A percentile compares a stretch with the other conserved stretches of the same genome.
These are phyloP conservation scores for Sceliomorpha sp. DNA, from an alignment of 2,888 invertebrate species.

Conservation along the genomic window DNA sequence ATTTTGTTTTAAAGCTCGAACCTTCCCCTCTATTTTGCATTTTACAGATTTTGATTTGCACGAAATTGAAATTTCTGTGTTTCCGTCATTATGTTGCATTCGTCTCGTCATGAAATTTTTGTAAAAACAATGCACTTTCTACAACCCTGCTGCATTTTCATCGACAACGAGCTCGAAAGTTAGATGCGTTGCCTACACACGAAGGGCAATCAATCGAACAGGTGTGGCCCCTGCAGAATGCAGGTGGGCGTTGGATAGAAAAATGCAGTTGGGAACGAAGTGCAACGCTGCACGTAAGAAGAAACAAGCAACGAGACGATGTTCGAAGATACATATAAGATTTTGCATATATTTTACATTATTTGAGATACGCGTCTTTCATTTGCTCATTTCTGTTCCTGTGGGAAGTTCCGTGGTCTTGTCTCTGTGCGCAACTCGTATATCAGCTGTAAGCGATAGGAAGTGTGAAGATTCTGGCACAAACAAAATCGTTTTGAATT, in stretches of 20 bases:
- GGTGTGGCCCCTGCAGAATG: constrained; percentile 48
- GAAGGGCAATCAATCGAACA: constrained; percentile 46
- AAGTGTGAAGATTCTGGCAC: too few relatives aligned
- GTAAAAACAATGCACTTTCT: not conserved
- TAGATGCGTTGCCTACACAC: constrained; percentile 5
- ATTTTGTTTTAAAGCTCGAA: too few relatives aligned
- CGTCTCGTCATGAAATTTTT: not conserved
- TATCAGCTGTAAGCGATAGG: too few relatives aligned
- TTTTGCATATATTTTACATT: not conserved
- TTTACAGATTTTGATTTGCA: too few relatives aligned
- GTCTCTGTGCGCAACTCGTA: too few relatives aligned
- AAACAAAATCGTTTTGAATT: too few relatives aligned
- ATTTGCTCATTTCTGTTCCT: constrained; percentile 9
- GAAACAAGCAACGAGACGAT: constrained; percentile 18
- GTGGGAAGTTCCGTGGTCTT: too few relatives aligned
- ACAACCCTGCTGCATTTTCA: not conserved
- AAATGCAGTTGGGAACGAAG: constrained; percentile 32
- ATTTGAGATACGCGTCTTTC: constrained; percentile 9
- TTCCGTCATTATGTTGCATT: too few relatives aligned
- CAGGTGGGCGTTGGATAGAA: constrained; percentile 43
- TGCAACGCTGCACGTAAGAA: constrained; percentile 24
- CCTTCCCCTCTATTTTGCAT: too few relatives aligned
- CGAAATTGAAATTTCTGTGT: too few relatives aligned
- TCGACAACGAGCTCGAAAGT: constrained; percentile 2
- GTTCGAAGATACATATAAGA: constrained; percentile 11